phyloP scores from a whole-genome alignment of 2,113 vertebrate genomes.

The Pteropus alecto region DNA sequence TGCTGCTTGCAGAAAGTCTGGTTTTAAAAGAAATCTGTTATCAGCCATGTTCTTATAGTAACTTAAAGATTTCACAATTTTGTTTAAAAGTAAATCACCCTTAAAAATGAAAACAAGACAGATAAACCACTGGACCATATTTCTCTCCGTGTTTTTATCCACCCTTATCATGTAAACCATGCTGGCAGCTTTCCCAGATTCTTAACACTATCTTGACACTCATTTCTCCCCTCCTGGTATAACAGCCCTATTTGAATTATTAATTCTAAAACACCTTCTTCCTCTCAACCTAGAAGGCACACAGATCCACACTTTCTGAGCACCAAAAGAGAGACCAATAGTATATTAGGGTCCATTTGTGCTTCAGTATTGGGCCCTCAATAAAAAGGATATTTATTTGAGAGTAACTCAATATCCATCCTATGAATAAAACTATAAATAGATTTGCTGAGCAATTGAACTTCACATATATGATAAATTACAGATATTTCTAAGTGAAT shows the following conservation, averaged over 20 bases:
- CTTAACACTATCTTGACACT: slow-evolving; percentile 61
- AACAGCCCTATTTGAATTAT: slow-evolving; percentile 58
- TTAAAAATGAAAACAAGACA: slow-evolving; percentile 49
- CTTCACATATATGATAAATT: not conserved
- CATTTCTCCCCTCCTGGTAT: slow-evolving; percentile 34
- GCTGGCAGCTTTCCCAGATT: slow-evolving; percentile 66
- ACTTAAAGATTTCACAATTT: slow-evolving; percentile 49
- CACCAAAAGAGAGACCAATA: not conserved
- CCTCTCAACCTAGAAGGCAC: not conserved
- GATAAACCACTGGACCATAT: slow-evolving; percentile 36
- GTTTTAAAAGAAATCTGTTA: slow-evolving; percentile 48
- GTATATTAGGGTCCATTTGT: not conserved
- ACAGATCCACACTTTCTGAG: not conserved
- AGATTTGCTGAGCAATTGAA: not conserved
- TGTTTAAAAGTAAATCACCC: slow-evolving; percentile 48
- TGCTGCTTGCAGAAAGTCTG: not conserved
- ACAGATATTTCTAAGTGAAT: not conserved
- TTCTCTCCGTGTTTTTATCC: slow-evolving; percentile 55
- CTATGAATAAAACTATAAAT: not conserved
- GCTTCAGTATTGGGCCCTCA: not conserved
- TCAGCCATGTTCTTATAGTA: slow-evolving; percentile 27
- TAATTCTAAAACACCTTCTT: slow-evolving; percentile 56
- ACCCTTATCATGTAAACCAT: slow-evolving; percentile 54
- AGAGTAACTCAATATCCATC: not conserved
- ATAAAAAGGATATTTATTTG: not conserved